Evolutionary conservation across 2,888 invertebrate species (phyloP), one percentile per base, ranked within the genome.

Genomic region (Phyllotreta striolata): DNA sequence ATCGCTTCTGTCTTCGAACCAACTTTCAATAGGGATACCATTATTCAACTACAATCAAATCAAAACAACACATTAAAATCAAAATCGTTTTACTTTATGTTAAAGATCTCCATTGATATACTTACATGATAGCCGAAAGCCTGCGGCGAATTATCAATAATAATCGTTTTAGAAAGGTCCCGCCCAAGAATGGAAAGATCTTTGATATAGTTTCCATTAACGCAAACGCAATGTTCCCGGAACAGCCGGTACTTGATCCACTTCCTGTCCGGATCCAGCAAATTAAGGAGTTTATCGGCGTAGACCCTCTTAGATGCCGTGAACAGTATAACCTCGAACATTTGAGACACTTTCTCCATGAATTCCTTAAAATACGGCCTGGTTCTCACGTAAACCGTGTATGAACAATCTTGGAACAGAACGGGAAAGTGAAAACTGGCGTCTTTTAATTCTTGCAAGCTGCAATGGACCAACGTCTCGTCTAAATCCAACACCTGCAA

Each of bases 1-100:
- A 83, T 97, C 97, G 56, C 87, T 88, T 77, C 91, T 88, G 83
- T 96, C 96, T 71, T 93, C 90, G 82, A 96, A 98, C 97, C 97
- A 97, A 81, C 95, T 95, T 84, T 96, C 96, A 72, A 98, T 97
- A 0, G 97, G 97, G 72, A 97, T 96, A 34, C 97, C 97, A 83
- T 97, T 97, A 82, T 96, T 95, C 64, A 96, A 81, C 89, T 95
- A 86, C 65, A 84, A 84, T 68, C 67, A 70, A 76, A 55, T n/a
- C 12, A 51, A 37, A 46, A 49, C 24, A 46, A 40, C 34, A 58
- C 9, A 55, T n/a, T 12, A 14, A 61, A 24, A 14, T 39, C 37
- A 1, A 52, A 24, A 44, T 37, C 38, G 8, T 52, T 12, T 5
- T 12, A 38, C n/a, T n/a, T 59, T 58, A 46, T 46, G 4, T 24